Evolutionary conservation across 2,888 invertebrate species (phyloP).

Genomic region (Unio pictorum): DNA sequence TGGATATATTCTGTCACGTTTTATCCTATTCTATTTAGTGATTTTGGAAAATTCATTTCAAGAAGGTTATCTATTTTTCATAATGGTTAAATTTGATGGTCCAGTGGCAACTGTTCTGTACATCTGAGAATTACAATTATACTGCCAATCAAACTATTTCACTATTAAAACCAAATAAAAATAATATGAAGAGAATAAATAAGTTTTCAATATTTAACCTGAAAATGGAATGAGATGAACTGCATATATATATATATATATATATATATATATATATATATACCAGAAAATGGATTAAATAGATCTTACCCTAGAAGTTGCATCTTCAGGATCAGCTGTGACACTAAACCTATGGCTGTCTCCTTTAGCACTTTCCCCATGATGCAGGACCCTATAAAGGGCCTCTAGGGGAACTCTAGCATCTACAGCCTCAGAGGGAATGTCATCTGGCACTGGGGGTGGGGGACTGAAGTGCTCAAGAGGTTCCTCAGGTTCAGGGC

Average conservation of each 20-base stretch:
- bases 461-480: constrained; percentile 16
- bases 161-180: too few relatives aligned
- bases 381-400: constrained; percentile 63
- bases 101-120: too few relatives aligned
- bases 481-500: constrained; percentile 31
- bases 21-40: too few relatives aligned
- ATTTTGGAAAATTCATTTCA: too few relatives aligned
- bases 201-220: too few relatives aligned
- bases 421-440: constrained; percentile 61
- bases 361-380: constrained; percentile 65
- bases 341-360: constrained; percentile 69
- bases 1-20: too few relatives aligned
- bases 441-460: constrained; percentile 52
- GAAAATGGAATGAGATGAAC: too few relatives aligned
- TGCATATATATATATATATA: not conserved
- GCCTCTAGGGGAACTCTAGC: constrained; percentile 62
- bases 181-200: too few relatives aligned
- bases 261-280: not conserved
- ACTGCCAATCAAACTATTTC: too few relatives aligned
- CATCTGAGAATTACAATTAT: too few relatives aligned
- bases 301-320: constrained; percentile 61
- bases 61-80: too few relatives aligned
- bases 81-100: too few relatives aligned
- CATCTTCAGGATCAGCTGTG: constrained; percentile 66
- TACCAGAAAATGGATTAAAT: not conserved